Base-by-base conservation (phyloP, 2,888 invertebrate genomes). In the Agrotis clavis region DNA sequence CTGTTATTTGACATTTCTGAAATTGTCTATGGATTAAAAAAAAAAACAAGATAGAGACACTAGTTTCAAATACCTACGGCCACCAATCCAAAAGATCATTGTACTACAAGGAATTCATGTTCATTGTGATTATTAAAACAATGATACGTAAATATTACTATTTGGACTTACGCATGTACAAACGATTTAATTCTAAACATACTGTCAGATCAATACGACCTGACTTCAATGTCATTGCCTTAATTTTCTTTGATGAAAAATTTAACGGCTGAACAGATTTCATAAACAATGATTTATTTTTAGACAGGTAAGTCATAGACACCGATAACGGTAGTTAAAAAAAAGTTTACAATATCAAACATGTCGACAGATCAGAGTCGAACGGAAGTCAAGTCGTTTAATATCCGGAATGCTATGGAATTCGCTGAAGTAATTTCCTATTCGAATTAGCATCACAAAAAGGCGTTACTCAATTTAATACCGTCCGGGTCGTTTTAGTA, bases 381-480 rank as follows among this genome's bases (percentile, higher is more conserved):
- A 48, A 60, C 41, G 69, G 82, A 80, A 82, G 82, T 57, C 21
- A n/a, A 47, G 47, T 56, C 54, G 71, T 72, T 63, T 74, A 78
- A 80, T 82, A 78, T 78, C 82, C 82, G 73, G 73, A 30, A 25
- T 25, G 18, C 19, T 77, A 65, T 53, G 54, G 73, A 73, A 66
- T 63, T 68, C 19, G 21, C 14, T 53, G 13, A 11, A 30, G 62
- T 66, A 63, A 81, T 78, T 80, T 82, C 73, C 67, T 73, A 48
- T 66, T 54, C 21, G 57, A 48, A 75, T 57, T 47, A 45, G 4
- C 41, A 66, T n/a, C 19, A 18, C 47, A 48, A 74, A 67, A 73
- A 56, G 21, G 7, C n/a, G 25, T 19, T 63, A 14, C 50, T 61
- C 54, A 21, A 53, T 51, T 57, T 77, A 13, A 56, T 64, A 35